These are phyloP conservation scores for Zaprionus gabonicus DNA, from an alignment of 1,140 invertebrate genomes.

Conservation along the genomic window DNA sequence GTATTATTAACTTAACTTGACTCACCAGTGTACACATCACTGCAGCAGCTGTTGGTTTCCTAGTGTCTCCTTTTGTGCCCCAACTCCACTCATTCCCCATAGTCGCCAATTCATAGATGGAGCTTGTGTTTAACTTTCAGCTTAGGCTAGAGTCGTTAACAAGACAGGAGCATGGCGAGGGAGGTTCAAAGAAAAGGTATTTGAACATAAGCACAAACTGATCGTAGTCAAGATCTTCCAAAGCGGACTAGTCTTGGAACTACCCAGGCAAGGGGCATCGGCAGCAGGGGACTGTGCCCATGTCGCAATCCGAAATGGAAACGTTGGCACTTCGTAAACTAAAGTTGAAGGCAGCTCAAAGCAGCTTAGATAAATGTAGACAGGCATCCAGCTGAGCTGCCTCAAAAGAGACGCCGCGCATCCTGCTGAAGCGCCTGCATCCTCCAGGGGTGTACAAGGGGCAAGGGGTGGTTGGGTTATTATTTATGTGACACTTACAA, in stretches of 20 bases:
- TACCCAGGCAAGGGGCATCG: background rate
- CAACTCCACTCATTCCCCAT: background rate
- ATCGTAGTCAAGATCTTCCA: background rate
- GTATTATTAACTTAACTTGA: background rate
- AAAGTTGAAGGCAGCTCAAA: constrained; percentile 17
- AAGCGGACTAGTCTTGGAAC: background rate
- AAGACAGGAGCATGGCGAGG: constrained; percentile 1
- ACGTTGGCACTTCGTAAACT: constrained; percentile 14
- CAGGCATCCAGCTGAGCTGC: background rate
- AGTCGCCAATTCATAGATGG: constrained; percentile 4
- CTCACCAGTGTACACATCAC: background rate
- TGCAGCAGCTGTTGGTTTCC: background rate
- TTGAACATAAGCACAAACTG: background rate
- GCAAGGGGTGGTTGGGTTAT: constrained; percentile 19
- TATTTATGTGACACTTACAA: constrained; percentile 68
- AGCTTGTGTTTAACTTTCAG: constrained; percentile 14
- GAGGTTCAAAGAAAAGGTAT: background rate
- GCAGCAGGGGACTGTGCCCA: background rate
- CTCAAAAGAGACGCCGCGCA: constrained; percentile 7
- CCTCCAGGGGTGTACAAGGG: background rate
- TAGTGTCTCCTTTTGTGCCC: background rate
- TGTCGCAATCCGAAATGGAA: constrained; percentile 11
- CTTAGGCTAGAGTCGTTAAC: constrained; percentile 6
- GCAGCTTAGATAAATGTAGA: constrained; percentile 14
- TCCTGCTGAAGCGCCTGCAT: background rate